A percentile compares a stretch with the other conserved stretches of the same genome.
Evolutionary conservation across 2,113 vertebrate genomes (phyloP).

Genomic region (Australoheros scitulus): DNA sequence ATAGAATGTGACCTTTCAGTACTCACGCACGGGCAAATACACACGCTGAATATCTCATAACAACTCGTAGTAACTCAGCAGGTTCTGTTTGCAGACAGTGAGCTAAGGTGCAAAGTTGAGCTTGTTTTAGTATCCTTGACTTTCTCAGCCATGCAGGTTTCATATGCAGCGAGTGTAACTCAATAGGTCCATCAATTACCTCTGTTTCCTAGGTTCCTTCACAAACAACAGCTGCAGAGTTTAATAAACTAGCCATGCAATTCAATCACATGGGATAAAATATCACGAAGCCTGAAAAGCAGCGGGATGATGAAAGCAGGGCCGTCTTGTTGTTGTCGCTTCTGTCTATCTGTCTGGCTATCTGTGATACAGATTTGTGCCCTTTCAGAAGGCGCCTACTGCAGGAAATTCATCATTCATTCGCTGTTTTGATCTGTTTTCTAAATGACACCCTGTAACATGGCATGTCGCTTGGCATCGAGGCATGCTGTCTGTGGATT

Average conservation of each 20-base stretch:
- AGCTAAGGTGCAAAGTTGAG: conserved; percentile 25
- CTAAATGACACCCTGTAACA: background rate
- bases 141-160: conserved; percentile 51
- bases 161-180: conserved; percentile 65
- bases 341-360: background rate
- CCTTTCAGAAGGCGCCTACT: background rate
- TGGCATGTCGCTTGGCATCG: background rate
- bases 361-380: background rate
- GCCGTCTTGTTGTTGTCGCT: conserved; percentile 38
- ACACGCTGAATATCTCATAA: conserved; percentile 16
- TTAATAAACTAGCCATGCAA: conserved; percentile 67
- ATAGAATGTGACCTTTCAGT: conserved; percentile 60
- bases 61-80: conserved; percentile 30
- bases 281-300: conserved; percentile 62
- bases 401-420: background rate
- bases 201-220: conserved; percentile 76
- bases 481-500: conserved; percentile 27
- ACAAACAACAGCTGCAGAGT: conserved; percentile 84
- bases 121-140: conserved; percentile 59
- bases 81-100: conserved; percentile 32
- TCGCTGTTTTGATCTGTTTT: conserved; percentile 10
- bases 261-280: conserved; percentile 60
- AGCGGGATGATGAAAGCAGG: conserved; percentile 58
- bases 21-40: background rate
- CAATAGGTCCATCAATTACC: conserved; percentile 72